Percentiles rank a stretch among this genome's conserved stretches.
Evolutionary conservation across 2,888 invertebrate species (phyloP).

Genomic region (Nomada fabriciana): DNA sequence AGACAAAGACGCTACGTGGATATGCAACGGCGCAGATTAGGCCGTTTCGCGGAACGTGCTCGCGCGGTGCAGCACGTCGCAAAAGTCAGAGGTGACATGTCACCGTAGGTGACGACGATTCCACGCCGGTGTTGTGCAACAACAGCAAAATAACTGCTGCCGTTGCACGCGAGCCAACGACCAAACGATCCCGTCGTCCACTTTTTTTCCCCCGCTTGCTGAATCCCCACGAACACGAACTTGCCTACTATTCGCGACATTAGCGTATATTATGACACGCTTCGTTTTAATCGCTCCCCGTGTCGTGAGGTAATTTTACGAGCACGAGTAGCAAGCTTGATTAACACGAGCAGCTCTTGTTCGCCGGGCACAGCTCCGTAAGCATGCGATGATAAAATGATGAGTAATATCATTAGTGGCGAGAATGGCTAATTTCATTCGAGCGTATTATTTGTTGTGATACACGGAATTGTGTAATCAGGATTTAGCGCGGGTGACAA

Average conservation of each 20-base stretch:
- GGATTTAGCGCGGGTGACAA: too few species aligned
- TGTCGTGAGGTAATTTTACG: not conserved
- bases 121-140: constrained; percentile 71
- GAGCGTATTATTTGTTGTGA: too few species aligned
- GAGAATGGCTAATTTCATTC: too few species aligned
- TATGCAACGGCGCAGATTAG: constrained; percentile 69
- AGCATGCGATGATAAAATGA: too few species aligned
- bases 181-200: constrained; percentile 32
- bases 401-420: too few species aligned
- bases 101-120: constrained; percentile 75
- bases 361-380: too few species aligned
- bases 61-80: constrained; percentile 66
- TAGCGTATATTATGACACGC: not conserved
- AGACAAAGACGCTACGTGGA: constrained; percentile 45
- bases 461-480: too few species aligned
- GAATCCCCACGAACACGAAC: not conserved
- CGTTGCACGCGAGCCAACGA: constrained; percentile 55
- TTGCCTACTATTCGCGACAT: too few species aligned
- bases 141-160: constrained; percentile 56
- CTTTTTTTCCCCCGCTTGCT: constrained; percentile 1
- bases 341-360: too few species aligned
- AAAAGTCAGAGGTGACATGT: constrained; percentile 80
- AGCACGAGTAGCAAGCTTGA: not conserved
- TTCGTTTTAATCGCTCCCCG: not conserved
- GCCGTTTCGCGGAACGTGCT: constrained; percentile 63